Evolutionary conservation across 2,888 invertebrate genomes (phyloP).

Genomic region (Leistus spinibarbis): DNA sequence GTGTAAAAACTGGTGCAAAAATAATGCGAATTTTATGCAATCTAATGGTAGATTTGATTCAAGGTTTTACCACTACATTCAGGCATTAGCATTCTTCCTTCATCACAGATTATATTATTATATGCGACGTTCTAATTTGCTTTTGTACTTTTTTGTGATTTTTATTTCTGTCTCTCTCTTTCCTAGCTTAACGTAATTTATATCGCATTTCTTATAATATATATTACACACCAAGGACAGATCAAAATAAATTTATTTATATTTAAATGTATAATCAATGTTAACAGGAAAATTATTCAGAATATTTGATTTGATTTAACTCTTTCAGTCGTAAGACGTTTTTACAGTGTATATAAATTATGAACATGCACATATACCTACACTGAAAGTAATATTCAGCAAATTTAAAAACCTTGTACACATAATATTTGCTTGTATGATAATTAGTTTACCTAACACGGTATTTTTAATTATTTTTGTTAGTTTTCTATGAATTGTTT

Average conservation of each 20-base stretch:
- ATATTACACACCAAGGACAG: neutral
- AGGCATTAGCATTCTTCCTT: constrained; percentile 13
- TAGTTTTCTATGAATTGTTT: no score
- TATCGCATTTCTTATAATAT: constrained; percentile 9
- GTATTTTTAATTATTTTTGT: no score
- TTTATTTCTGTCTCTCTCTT: neutral
- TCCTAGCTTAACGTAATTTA: neutral
- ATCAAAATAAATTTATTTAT: neutral
- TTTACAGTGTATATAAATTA: neutral
- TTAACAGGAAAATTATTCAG: neutral
- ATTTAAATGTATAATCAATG: neutral
- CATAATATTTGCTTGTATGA: no score
- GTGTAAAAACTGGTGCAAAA: constrained; percentile 15
- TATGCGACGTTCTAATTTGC: constrained; percentile 21
- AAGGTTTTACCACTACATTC: constrained; percentile 19
- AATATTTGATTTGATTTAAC: neutral
- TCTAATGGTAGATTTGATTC: constrained; percentile 22
- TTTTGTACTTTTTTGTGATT: constrained; percentile 5
- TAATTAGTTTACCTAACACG: no score
- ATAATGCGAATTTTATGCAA: constrained; percentile 17
- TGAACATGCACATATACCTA: no score
- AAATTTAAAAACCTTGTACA: no score
- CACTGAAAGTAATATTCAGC: no score
- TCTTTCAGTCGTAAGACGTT: neutral
- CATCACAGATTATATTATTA: constrained; percentile 14